These are phyloP conservation scores for Sinhomidia bicolor DNA, from an alignment of 2,888 invertebrate genomes.

Conservation along the genomic window DNA sequence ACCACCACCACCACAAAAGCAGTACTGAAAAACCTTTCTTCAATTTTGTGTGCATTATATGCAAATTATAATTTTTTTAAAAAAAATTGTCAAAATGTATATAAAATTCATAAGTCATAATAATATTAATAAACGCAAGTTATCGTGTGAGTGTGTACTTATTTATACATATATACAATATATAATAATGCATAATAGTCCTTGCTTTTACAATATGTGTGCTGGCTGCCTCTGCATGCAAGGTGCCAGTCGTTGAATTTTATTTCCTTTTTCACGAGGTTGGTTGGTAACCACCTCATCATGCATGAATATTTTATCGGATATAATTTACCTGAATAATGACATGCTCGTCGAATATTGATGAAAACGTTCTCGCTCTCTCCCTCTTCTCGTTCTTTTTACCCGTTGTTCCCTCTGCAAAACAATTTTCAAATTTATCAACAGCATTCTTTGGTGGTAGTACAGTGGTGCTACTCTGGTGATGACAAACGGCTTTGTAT, in stretches of 20 bases:
- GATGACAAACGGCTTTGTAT: conserved; percentile 19
- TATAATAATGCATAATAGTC: not conserved
- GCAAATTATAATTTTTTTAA: conserved; percentile 3
- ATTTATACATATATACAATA: not conserved
- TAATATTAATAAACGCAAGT: conserved; percentile 41
- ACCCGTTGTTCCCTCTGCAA: not conserved
- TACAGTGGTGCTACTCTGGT: not conserved
- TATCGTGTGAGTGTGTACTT: conserved; percentile 19
- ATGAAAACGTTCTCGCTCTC: not conserved
- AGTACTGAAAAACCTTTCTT: too few relatives aligned
- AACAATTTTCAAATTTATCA: not conserved
- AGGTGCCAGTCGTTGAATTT: conserved; percentile 16
- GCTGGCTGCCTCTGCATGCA: not conserved
- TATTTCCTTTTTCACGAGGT: conserved; percentile 40
- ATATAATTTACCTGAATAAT: conserved; percentile 53
- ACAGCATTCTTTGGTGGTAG: not conserved
- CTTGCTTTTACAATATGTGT: not conserved
- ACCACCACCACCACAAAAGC: too few relatives aligned
- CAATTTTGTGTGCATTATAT: not conserved
- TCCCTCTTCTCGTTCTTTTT: not conserved
- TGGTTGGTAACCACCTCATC: conserved; percentile 38
- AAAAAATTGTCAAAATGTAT: conserved; percentile 5
- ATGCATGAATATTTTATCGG: conserved; percentile 57
- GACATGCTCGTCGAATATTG: conserved; percentile 23
- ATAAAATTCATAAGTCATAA: conserved; percentile 36